Percentiles rank a stretch among this genome's conserved stretches.
Evolutionary conservation across 2,113 vertebrate genomes (phyloP).

Genomic region (Erythrocercus mccallii): DNA sequence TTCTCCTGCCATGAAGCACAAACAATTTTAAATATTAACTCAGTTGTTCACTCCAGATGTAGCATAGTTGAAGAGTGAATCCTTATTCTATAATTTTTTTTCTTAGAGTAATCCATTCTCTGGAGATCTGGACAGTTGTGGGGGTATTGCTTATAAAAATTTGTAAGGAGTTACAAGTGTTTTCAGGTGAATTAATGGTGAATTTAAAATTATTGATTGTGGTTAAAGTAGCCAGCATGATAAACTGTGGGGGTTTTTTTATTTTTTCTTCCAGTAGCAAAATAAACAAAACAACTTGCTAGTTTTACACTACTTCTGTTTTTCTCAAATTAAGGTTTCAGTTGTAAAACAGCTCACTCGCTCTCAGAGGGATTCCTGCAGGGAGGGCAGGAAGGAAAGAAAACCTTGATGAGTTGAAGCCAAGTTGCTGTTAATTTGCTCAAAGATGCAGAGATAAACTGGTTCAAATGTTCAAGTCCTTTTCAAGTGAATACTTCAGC

Average conservation of each 20-base stretch:
- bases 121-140: not conserved
- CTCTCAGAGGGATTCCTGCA: not conserved
- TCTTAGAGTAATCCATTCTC: not conserved
- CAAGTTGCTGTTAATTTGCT: not conserved
- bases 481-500: not conserved
- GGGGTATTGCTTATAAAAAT: not conserved
- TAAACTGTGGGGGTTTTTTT: not conserved
- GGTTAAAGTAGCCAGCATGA: not conserved
- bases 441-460: not conserved
- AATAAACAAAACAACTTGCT: not conserved
- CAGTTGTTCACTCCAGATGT: not conserved
- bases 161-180: not conserved
- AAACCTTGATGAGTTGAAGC: not conserved
- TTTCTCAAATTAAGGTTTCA: not conserved
- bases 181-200: not conserved
- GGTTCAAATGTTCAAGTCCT: not conserved
- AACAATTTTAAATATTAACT: not conserved
- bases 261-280: not conserved
- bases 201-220: not conserved
- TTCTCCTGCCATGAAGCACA: not conserved
- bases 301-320: not conserved
- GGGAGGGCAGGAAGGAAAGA: not conserved
- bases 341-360: not conserved
- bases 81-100: not conserved
- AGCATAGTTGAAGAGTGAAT: not conserved